A percentile compares a stretch with the other conserved stretches of the same genome.
phyloP scores from a whole-genome alignment of 2,888 invertebrate genomes.

The Sinodicranocentrus sp. region DNA sequence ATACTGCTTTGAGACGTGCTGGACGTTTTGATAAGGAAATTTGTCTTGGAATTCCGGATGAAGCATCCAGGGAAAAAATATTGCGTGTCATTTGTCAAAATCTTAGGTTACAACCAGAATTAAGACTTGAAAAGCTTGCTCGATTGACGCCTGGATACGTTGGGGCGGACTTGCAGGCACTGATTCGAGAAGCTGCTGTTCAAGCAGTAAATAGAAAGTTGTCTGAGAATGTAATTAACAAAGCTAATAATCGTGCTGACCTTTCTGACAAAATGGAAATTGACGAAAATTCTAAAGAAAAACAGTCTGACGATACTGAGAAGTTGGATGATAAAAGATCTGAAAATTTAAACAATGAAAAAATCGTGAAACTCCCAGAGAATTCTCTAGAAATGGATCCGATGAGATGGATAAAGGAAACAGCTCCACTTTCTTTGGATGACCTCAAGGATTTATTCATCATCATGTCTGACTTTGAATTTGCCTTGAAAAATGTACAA shows the following conservation, averaged over 20 bases:
- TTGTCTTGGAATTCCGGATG: slow-evolving; percentile 94
- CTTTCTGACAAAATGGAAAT: slow-evolving; percentile 21
- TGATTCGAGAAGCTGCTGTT: slow-evolving; percentile 92
- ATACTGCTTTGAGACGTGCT: slow-evolving; percentile 93
- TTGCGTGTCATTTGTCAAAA: slow-evolving; percentile 85
- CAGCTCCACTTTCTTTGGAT: slow-evolving; percentile 81
- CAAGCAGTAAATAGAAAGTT: slow-evolving; percentile 82
- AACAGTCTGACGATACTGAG: too few relatives aligned
- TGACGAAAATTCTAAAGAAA: background rate
- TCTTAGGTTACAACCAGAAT: slow-evolving; percentile 84
- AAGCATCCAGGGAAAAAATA: slow-evolving; percentile 89
- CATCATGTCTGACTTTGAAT: slow-evolving; percentile 85
- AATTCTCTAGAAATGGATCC: slow-evolving; percentile 26
- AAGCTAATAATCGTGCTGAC: too few relatives aligned
- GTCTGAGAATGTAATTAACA: too few relatives aligned
- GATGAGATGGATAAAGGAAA: slow-evolving; percentile 82
- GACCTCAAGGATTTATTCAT: slow-evolving; percentile 85
- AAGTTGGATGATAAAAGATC: too few relatives aligned
- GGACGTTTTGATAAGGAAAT: slow-evolving; percentile 97
- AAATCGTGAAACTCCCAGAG: too few relatives aligned
- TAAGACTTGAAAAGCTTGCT: slow-evolving; percentile 87
- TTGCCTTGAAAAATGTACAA: slow-evolving; percentile 83
- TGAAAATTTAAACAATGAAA: background rate
- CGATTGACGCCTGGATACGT: slow-evolving; percentile 96
- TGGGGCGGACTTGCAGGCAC: slow-evolving; percentile 93